Base-by-base conservation (phyloP, 1,140 invertebrate genomes). In the Spodoptera litura region DNA sequence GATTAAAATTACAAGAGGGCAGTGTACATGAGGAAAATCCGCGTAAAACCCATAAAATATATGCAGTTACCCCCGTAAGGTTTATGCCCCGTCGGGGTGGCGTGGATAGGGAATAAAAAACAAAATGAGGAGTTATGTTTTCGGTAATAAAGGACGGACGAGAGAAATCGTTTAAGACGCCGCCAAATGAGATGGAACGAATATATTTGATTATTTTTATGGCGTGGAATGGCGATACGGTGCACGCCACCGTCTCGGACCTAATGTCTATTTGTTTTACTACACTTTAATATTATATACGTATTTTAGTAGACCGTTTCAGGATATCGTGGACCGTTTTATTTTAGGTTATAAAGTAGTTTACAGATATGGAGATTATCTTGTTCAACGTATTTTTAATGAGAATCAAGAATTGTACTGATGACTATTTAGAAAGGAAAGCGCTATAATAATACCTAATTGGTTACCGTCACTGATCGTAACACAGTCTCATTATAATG, bases 141-240 rank as follows among this genome's bases (percentile, higher is more conserved):
- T 93, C 88, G 88, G 93, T 94, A 94, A 93, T 93, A 94, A 94
- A 92, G 91, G 91, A 89, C 89, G 90, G 92, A 94, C 91, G 90
- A 94, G 92, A 93, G 91, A 94, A 94, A 94, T 93, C 93, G 93
- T 94, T 94, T 94, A 94, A 94, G 93, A 93, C 87, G 88, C 90
- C 84, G 89, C 88, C 89, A 94, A 94, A 94, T 94, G 93, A 94
- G 92, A 93, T 92, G 92, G 92, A 93, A 94, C 92, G 91, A 93
- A 94, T 94, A 94, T 91, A 93, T 93, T 94, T 94, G 93, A 94
- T 94, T 94, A 94, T 93, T 93, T 93, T 94, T 93, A 94, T 93
- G 92, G 88, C 89, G 80, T 80, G 87, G 90, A 93, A 93, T 93
- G 89, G 92, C 90, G 90, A 92, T 93, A 92, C 89, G 91, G 85